Evolutionary conservation across 1,140 invertebrate species (phyloP).

Genomic region (Drosophila albomicans): DNA sequence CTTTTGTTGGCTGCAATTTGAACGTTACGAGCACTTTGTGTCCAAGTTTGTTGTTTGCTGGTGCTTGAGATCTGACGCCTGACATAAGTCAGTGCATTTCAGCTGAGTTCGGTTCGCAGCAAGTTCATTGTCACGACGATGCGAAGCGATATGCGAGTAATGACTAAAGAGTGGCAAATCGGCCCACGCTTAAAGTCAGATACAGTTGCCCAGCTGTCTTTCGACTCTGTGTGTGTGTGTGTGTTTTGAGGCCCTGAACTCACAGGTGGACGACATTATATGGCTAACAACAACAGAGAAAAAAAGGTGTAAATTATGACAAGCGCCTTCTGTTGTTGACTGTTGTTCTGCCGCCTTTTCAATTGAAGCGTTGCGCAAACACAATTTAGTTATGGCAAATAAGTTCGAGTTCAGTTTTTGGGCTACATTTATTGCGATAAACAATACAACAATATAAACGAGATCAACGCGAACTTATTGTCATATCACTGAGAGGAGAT

Average conservation of each 20-base stretch:
- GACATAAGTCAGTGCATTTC: conserved; percentile 48
- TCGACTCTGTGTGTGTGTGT: too few relatives aligned
- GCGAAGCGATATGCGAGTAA: conserved; percentile 7
- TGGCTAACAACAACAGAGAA: background rate
- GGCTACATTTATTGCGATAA: conserved; percentile 57
- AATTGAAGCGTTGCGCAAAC: conserved; percentile 70
- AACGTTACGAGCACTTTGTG: conserved; percentile 26
- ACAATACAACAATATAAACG: conserved; percentile 16
- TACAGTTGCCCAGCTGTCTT: conserved; percentile 13
- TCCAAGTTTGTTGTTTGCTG: conserved; percentile 28
- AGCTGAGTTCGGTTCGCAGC: conserved; percentile 17
- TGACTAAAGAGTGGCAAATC: background rate
- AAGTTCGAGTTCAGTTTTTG: conserved; percentile 33
- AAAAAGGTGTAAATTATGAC: conserved; percentile 47
- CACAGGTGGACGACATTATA: conserved; percentile 35
- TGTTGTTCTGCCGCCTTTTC: conserved; percentile 42
- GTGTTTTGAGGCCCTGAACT: conserved; percentile 20
- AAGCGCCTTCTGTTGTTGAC: conserved; percentile 10
- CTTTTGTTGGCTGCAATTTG: conserved; percentile 20
- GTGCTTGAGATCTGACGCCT: conserved; percentile 34
- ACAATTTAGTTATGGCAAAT: conserved; percentile 59
- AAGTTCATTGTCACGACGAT: conserved; percentile 71
- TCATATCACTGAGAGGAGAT: conserved; percentile 34
- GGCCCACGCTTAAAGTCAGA: conserved; percentile 25
- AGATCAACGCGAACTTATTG: conserved; percentile 19